Percentiles rank a stretch among this genome's conserved stretches.
Conservation (phyloP, 2,888 invertebrate species). For the Drosophila nigritarsus region DNA sequence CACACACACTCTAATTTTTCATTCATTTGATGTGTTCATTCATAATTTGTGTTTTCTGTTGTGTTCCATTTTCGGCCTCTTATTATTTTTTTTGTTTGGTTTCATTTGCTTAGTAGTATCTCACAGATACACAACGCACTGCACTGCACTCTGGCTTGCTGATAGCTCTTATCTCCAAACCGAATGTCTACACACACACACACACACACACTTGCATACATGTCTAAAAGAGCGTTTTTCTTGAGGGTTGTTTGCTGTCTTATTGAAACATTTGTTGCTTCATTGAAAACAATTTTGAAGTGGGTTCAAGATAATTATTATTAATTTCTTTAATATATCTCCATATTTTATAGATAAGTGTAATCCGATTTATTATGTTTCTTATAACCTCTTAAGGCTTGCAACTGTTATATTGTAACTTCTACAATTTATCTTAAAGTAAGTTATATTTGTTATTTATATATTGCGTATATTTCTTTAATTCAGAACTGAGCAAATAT, state of each 20-base stretch:
- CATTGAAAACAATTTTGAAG: neutral
- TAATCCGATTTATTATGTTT: neutral
- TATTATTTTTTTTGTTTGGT: slow-evolving; percentile 32
- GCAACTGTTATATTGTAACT: neutral
- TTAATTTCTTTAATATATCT: neutral
- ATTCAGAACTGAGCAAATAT: neutral
- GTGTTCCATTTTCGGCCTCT: slow-evolving; percentile 43
- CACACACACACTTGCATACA: neutral
- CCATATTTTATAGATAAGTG: neutral
- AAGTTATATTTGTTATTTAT: neutral
- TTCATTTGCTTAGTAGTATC: slow-evolving; percentile 39
- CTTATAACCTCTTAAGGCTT: neutral
- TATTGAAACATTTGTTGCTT: slow-evolving; percentile 49
- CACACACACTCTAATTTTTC: slow-evolving; percentile 5
- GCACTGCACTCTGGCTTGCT: slow-evolving; percentile 23
- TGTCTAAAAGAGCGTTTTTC: slow-evolving; percentile 11
- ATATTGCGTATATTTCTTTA: neutral
- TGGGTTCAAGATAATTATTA: neutral
- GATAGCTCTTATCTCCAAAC: slow-evolving; percentile 49
- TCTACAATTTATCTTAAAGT: neutral
- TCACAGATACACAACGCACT: slow-evolving; percentile 30
- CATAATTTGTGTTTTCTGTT: slow-evolving; percentile 44
- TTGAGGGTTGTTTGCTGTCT: slow-evolving; percentile 43
- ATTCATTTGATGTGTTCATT: slow-evolving; percentile 52
- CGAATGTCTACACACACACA: neutral